Evolutionary conservation across 2,888 invertebrate species (phyloP), one percentile per base, ranked within the genome.

Genomic region (Odontocerum albicorne): DNA sequence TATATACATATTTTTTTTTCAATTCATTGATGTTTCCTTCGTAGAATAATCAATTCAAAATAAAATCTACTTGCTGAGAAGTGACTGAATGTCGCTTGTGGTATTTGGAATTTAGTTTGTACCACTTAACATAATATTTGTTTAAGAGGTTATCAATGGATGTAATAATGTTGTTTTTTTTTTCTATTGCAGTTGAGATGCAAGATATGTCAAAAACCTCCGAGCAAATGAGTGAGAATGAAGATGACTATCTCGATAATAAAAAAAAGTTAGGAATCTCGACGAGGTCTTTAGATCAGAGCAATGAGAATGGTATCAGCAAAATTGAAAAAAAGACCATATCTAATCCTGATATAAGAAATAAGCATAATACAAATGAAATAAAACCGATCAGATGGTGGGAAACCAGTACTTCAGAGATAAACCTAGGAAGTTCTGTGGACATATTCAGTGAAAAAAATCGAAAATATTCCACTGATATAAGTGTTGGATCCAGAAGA

Each of bases 371-470:
- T 10, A 73, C 72, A 39, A 49, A 65, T 12, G 66, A 68, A 1
- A 71, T 70, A 61, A 36, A 15, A n/a, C 68, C 71, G 40, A 68
- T 66, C 55, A 77, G 76, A 63, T 81, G 81, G 80, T 82, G 81
- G 80, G 78, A 78, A 67, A 77, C 79, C 10, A 64, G 63, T 6
- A 66, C 68, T 62, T 69, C 78, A 60, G 80, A 82, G 65, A 71
- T 83, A 3, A 79, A 83, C 68, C 72, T 84, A 50, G 81, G 80
- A 31, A 84, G 84, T 64, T 82, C 82, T 7, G 71, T 79, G n/a
- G 78, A 80, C 60, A 79, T 84, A 61, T 83, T 84, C 60, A 72
- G 78, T n/a, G 73, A 51, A 16, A 43, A 21, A 16, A 22, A 12
- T 15, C 33, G 20, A 21, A 39, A 22, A 27, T 15, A 19, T 1